Evolutionary conservation across 2,888 invertebrate species (phyloP).

Genomic region (Lordiphosa fenestrarum): DNA sequence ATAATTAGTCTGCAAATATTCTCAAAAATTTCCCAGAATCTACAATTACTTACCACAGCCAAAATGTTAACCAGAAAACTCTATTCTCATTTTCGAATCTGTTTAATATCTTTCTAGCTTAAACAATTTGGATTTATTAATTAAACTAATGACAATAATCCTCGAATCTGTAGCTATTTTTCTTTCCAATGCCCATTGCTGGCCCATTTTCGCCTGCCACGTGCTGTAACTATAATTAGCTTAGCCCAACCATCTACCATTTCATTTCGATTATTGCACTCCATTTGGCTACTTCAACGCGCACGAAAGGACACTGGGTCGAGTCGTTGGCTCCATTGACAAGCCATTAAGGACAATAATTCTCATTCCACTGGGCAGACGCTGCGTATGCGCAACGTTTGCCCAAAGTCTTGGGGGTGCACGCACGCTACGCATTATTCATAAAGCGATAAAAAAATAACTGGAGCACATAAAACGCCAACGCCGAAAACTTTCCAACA

Average conservation of each 20-base stretch:
- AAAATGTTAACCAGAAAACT: too few relatives aligned
- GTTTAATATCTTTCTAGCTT: too few relatives aligned
- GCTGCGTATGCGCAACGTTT: constrained; percentile 63
- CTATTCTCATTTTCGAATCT: constrained; percentile 5
- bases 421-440: constrained; percentile 64
- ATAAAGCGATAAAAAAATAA: constrained; percentile 64
- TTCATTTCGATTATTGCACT: constrained; percentile 54
- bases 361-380: constrained; percentile 10
- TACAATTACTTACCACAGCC: too few relatives aligned
- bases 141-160: too few relatives aligned
- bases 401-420: constrained; percentile 31
- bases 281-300: constrained; percentile 40
- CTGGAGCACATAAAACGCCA: constrained; percentile 50
- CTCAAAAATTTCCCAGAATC: constrained; percentile 16
- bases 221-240: constrained; percentile 32
- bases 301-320: constrained; percentile 34
- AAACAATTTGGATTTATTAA: too few relatives aligned
- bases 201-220: constrained; percentile 16
- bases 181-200: too few relatives aligned
- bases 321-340: constrained; percentile 41
- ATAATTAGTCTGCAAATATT: too few relatives aligned
- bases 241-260: constrained; percentile 10
- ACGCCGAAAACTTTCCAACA: constrained; percentile 43
- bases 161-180: too few relatives aligned
- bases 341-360: constrained; percentile 47